A percentile compares a stretch with the other conserved stretches of the same genome.
phyloP scores from a whole-genome alignment of 2,888 invertebrate species.

The Euplexia lucipara region DNA sequence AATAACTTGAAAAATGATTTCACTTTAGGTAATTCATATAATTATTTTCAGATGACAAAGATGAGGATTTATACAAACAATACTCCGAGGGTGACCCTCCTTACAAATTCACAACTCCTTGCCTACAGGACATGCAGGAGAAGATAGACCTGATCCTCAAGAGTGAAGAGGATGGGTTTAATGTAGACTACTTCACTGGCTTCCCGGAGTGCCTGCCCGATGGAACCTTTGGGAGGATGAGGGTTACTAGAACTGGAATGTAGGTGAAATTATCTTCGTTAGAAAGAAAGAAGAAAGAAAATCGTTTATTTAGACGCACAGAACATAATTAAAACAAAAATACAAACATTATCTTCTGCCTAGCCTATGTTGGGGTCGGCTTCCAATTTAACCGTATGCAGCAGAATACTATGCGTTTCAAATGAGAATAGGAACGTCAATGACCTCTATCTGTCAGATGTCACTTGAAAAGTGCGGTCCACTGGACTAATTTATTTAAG shows the following conservation, averaged over 20 bases:
- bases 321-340: not conserved
- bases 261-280: constrained; percentile 63
- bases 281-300: too few relatives aligned
- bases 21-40: too few relatives aligned
- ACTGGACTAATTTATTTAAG: too few relatives aligned
- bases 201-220: constrained; percentile 80
- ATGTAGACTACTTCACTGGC: constrained; percentile 75
- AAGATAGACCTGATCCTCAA: constrained; percentile 69
- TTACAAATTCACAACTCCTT: constrained; percentile 82
- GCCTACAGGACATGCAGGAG: constrained; percentile 71
- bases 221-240: constrained; percentile 78
- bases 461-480: too few relatives aligned
- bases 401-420: too few relatives aligned
- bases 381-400: too few relatives aligned
- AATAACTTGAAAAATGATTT: too few relatives aligned
- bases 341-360: too few relatives aligned
- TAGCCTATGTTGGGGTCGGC: too few relatives aligned
- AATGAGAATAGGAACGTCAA: too few relatives aligned
- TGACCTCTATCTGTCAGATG: too few relatives aligned
- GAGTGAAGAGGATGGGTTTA: constrained; percentile 79
- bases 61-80: constrained; percentile 77
- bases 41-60: constrained; percentile 73
- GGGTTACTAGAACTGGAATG: constrained; percentile 73
- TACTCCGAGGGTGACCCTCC: constrained; percentile 73
- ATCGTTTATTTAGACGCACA: not conserved